These are phyloP conservation scores for Andrena cerasifolii DNA, from an alignment of 1,140 invertebrate species.

Conservation along the genomic window DNA sequence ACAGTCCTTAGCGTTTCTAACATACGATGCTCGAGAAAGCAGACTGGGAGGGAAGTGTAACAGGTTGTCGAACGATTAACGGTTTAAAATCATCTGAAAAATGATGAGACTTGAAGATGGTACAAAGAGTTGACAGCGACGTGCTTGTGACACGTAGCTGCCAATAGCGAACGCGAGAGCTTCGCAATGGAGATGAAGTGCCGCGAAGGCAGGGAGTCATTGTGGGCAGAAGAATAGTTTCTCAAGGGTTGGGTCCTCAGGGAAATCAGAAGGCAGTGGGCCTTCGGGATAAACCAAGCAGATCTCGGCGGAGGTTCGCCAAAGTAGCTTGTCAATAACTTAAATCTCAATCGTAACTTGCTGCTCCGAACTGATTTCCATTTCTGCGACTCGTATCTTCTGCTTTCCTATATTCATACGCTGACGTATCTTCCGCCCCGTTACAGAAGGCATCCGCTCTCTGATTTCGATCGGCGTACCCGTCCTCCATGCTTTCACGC, in stretches of 20 bases:
- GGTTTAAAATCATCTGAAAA: neutral
- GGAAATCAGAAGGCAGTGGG: constrained; percentile 81
- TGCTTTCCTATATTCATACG: constrained; percentile 61
- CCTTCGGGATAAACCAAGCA: constrained; percentile 76
- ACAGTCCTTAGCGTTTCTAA: neutral
- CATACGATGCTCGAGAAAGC: too few relatives aligned
- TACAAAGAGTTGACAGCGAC: neutral
- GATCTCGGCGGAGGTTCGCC: constrained; percentile 76
- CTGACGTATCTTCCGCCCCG: constrained; percentile 53
- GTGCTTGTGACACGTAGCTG: constrained; percentile 27
- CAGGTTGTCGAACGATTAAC: neutral
- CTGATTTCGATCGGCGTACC: constrained; percentile 11
- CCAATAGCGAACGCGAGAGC: constrained; percentile 36
- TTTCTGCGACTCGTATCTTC: constrained; percentile 71
- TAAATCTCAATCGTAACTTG: constrained; percentile 82
- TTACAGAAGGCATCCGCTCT: constrained; percentile 29
- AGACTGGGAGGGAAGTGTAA: neutral
- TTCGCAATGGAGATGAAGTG: constrained; percentile 69
- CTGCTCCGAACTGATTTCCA: constrained; percentile 79
- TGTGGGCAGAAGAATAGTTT: constrained; percentile 81
- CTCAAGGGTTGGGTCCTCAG: constrained; percentile 79
- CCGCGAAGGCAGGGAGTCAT: constrained; percentile 73
- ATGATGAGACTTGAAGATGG: neutral
- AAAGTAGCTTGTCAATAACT: constrained; percentile 83
- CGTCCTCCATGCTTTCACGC: neutral